Conservation (phyloP, 2,113 vertebrate genomes). For the Cheirogaleus medius region DNA sequence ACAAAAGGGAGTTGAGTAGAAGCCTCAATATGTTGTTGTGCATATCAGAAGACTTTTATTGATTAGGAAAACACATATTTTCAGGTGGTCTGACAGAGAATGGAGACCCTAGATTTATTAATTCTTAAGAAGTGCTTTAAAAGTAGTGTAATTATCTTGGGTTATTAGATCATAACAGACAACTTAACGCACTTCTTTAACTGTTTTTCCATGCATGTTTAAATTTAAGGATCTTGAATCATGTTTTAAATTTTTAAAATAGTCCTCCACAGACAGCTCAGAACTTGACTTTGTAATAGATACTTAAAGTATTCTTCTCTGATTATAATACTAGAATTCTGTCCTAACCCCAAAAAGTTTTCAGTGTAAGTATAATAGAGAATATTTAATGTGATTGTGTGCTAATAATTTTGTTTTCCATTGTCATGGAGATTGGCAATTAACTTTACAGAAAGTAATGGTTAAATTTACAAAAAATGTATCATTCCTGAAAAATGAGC, state of each 20-base stretch:
- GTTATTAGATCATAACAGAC: neutral
- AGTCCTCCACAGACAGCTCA: neutral
- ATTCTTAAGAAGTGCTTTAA: slow-evolving; percentile 13
- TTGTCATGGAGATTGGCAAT: neutral
- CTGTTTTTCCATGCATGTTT: neutral
- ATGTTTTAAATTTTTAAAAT: slow-evolving; percentile 13
- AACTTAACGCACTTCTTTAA: neutral
- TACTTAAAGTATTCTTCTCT: neutral
- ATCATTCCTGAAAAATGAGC: slow-evolving; percentile 19
- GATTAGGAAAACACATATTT: neutral
- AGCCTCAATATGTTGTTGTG: neutral
- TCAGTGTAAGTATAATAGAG: neutral
- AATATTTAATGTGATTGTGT: neutral
- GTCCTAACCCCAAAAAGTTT: neutral
- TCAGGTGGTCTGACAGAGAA: neutral
- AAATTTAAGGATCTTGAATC: neutral
- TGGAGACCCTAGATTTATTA: neutral
- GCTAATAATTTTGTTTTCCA: neutral
- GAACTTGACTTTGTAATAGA: neutral
- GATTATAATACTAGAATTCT: neutral
- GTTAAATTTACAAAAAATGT: neutral
- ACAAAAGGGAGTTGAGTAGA: neutral
- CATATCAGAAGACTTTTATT: neutral
- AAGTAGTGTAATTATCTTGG: neutral
- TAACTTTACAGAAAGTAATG: neutral